A percentile compares a stretch with the other conserved stretches of the same genome.
Evolutionary conservation across 2,888 invertebrate species (phyloP).

Genomic region (Bellardia pandia): DNA sequence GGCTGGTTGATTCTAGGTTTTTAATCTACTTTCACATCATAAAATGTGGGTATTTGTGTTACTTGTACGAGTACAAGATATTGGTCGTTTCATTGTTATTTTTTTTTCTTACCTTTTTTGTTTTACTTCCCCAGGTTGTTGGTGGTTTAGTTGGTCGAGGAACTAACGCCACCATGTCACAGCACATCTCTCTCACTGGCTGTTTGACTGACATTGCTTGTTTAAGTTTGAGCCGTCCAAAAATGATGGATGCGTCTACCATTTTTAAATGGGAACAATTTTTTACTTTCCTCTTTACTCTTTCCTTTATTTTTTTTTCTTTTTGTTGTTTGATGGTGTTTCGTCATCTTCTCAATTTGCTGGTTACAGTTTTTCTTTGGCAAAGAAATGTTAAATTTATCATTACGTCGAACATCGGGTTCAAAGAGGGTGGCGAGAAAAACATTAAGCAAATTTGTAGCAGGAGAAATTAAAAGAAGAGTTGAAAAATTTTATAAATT

Average conservation of each 20-base stretch:
- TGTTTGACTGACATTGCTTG: conserved; percentile 19
- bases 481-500: conserved; percentile 30
- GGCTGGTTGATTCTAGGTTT: neutral
- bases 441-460: conserved; percentile 8
- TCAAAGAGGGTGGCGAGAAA: neutral
- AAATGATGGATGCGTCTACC: conserved; percentile 69
- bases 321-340: too few species aligned
- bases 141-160: conserved; percentile 8
- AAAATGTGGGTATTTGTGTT: conserved; percentile 69
- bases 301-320: neutral
- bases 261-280: conserved; percentile 34
- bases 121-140: neutral
- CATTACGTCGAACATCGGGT: neutral
- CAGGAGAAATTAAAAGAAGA: neutral
- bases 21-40: conserved; percentile 57
- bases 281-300: conserved; percentile 24
- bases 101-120: neutral
- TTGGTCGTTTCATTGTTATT: conserved; percentile 10
- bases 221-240: conserved; percentile 46
- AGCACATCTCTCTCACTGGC: conserved; percentile 17
- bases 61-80: conserved; percentile 49
- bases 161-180: conserved; percentile 24
- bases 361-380: conserved; percentile 56
- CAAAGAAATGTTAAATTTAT: conserved; percentile 40
- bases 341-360: conserved; percentile 36